Evolutionary conservation across 2,113 vertebrate genomes (phyloP).

Genomic region (Heptranchias perlo): DNA sequence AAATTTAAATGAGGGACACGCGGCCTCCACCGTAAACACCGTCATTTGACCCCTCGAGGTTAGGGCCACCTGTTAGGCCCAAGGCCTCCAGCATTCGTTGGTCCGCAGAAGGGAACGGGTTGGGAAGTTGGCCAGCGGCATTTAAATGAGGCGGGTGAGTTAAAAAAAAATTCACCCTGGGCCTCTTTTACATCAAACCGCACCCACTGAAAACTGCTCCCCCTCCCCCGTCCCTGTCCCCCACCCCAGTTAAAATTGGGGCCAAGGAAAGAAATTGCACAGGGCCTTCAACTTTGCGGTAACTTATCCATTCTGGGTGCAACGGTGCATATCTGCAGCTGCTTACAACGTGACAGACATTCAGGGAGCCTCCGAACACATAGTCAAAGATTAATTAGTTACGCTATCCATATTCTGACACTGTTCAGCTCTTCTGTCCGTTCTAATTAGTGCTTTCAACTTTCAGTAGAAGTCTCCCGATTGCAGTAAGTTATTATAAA

Average conservation of each 20-base stretch:
- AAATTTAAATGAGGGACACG: too few species aligned
- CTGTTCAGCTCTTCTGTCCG: background rate
- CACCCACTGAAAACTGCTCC: background rate
- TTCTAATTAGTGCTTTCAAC: background rate
- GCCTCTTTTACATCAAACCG: background rate
- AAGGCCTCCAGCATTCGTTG: background rate
- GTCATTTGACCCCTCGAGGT: too few species aligned
- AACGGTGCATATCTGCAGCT: background rate
- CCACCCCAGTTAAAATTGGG: background rate
- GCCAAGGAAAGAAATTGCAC: background rate
- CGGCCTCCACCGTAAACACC: too few species aligned
- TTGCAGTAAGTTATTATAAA: background rate
- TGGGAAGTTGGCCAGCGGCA: too few species aligned
- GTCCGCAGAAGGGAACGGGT: background rate
- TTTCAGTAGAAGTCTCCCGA: background rate
- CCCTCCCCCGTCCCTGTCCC: background rate
- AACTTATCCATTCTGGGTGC: background rate
- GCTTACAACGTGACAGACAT: background rate
- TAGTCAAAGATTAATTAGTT: background rate
- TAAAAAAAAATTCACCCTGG: background rate
- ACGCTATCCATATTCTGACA: background rate
- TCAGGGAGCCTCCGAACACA: background rate
- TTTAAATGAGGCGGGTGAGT: background rate
- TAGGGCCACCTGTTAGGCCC: too few species aligned
- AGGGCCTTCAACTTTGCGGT: background rate